Evolutionary conservation across 53 echinoderm and acorn worm species (phyloP).

Genomic region (Holothuria scabra): DNA sequence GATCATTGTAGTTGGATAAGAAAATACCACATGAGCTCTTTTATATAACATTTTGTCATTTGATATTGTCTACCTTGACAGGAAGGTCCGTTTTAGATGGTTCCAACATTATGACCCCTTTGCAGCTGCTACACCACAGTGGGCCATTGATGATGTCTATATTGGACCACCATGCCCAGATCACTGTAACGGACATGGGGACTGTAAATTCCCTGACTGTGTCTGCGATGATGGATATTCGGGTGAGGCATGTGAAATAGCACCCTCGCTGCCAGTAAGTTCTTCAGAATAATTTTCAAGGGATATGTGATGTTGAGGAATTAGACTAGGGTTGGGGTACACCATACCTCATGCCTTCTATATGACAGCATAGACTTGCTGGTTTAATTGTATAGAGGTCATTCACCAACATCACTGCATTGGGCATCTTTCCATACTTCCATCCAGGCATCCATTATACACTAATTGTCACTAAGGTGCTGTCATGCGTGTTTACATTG

Average conservation of each 20-base stretch:
- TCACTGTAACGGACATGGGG: slow-evolving; percentile 88
- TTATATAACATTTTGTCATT: background rate
- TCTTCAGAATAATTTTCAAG: no score
- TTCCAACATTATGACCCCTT: slow-evolving; percentile 54
- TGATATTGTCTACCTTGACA: background rate
- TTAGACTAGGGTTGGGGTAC: no score
- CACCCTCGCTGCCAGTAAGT: slow-evolving; percentile 54
- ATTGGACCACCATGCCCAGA: slow-evolving; percentile 73
- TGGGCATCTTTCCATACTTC: no score
- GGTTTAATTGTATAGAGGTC: no score
- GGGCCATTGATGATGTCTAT: slow-evolving; percentile 89
- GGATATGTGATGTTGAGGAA: no score
- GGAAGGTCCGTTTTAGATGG: slow-evolving; percentile 85
- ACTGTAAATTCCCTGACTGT: slow-evolving; percentile 89
- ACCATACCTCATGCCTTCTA: no score
- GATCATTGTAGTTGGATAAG: no score
- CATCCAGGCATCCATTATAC: no score
- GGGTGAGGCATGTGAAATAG: slow-evolving; percentile 73
- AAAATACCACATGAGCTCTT: background rate
- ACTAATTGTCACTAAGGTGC: no score
- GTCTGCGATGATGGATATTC: slow-evolving; percentile 87
- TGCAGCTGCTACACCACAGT: slow-evolving; percentile 51
- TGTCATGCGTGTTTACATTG: no score
- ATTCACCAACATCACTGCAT: no score
- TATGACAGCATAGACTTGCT: no score